Evolutionary conservation across 2,113 vertebrate genomes (phyloP).

Genomic region (Cyphomyrus plagiostoma): DNA sequence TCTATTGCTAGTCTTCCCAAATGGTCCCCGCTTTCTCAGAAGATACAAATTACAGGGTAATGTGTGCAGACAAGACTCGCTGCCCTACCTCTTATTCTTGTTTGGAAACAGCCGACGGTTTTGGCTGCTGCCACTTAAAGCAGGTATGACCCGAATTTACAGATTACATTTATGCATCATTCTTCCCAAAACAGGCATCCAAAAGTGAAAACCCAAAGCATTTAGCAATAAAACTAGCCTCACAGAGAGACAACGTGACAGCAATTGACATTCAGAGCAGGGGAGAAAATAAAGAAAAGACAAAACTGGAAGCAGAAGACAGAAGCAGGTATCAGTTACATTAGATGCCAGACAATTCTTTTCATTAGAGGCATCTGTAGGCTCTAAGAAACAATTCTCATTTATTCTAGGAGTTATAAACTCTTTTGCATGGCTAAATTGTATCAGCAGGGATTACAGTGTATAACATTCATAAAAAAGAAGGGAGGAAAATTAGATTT

Average conservation of each 20-base stretch:
- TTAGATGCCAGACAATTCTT: background rate
- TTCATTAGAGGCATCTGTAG: background rate
- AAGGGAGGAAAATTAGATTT: background rate
- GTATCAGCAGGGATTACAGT: background rate
- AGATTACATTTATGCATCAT: background rate
- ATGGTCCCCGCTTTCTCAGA: conserved; percentile 47
- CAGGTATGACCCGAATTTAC: conserved; percentile 37
- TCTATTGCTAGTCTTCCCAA: conserved; percentile 49
- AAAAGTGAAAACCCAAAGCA: background rate
- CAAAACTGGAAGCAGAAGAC: background rate
- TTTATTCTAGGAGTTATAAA: background rate
- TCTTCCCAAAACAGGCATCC: background rate
- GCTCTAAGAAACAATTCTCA: background rate
- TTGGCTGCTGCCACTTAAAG: conserved; percentile 52
- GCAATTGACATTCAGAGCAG: background rate
- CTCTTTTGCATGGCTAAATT: background rate
- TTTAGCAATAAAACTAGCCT: background rate
- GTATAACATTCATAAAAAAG: background rate
- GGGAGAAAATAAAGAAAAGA: background rate
- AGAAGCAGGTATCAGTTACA: background rate
- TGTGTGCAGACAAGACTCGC: conserved; percentile 52
- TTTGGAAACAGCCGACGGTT: conserved; percentile 40
- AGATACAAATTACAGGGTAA: conserved; percentile 40
- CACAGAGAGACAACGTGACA: background rate
- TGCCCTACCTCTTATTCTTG: conserved; percentile 58